Conservation (phyloP, 2,797 vertebrate species). For the Galago senegalensis region DNA sequence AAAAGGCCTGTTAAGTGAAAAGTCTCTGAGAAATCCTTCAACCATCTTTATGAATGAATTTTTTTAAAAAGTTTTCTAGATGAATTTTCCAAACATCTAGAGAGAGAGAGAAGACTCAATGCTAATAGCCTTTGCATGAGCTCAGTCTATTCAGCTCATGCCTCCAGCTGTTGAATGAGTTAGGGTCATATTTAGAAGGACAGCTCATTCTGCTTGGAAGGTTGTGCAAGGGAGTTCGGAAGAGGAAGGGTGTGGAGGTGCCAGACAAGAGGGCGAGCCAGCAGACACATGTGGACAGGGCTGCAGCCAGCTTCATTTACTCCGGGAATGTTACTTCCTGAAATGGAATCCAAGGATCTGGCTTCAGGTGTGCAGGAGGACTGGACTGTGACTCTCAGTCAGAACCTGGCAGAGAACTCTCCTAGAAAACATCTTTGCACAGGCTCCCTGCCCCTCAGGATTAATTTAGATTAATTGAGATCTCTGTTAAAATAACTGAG, state of each 20-base stretch:
- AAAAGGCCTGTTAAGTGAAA: slow-evolving; percentile 12
- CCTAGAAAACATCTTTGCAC: neutral
- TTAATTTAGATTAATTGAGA: slow-evolving; percentile 55
- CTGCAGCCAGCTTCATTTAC: slow-evolving; percentile 63
- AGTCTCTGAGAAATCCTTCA: slow-evolving; percentile 37
- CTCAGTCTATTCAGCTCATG: slow-evolving; percentile 2
- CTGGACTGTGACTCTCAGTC: slow-evolving; percentile 76
- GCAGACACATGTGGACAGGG: neutral
- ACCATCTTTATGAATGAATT: slow-evolving; percentile 64
- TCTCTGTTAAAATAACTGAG: neutral
- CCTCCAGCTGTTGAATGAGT: slow-evolving; percentile 34
- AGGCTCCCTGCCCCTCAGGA: neutral
- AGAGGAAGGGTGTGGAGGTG: neutral
- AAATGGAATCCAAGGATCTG: slow-evolving; percentile 78
- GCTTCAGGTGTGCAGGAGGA: slow-evolving; percentile 53
- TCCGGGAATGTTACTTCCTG: slow-evolving; percentile 67
- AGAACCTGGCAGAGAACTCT: slow-evolving; percentile 76
- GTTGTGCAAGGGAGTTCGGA: neutral
- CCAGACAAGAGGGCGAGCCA: slow-evolving; percentile 67
- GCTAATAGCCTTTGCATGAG: neutral
- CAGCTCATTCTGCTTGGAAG: slow-evolving; percentile 42
- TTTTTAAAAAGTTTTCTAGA: neutral
- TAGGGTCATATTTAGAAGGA: slow-evolving; percentile 63
- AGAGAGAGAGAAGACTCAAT: neutral
- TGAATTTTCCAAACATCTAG: slow-evolving; percentile 37